Conservation (phyloP, 1,140 invertebrate species). For the Euwallacea fornicatus region DNA sequence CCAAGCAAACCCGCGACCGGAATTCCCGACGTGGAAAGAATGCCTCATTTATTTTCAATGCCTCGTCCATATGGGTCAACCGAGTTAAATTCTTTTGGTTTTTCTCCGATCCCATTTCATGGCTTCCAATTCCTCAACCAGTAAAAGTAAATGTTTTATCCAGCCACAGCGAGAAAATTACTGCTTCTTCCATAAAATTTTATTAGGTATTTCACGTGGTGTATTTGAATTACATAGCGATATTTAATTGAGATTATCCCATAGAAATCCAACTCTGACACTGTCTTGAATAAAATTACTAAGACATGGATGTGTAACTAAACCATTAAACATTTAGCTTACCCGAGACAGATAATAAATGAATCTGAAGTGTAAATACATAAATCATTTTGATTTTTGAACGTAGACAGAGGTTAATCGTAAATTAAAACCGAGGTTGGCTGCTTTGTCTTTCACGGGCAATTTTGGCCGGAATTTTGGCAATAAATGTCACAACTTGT, state of each 20-base stretch:
- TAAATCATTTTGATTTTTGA: conserved; percentile 18
- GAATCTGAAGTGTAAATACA: background rate
- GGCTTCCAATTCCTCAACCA: background rate
- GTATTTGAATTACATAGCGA: no score
- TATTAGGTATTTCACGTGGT: no score
- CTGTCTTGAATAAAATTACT: no score
- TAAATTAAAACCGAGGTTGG: conserved; percentile 7
- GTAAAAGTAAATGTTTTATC: no score
- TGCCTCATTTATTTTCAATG: conserved; percentile 27
- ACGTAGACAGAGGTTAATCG: conserved; percentile 15
- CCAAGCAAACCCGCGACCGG: conserved; percentile 7
- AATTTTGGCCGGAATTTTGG: conserved; percentile 8
- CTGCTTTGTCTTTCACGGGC: conserved; percentile 13
- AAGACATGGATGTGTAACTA: no score
- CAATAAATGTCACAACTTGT: conserved; percentile 14
- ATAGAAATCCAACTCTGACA: no score
- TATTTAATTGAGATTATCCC: no score
- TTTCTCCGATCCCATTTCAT: background rate
- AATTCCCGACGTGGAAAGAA: conserved; percentile 24
- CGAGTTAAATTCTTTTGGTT: conserved; percentile 13
- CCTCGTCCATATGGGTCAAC: conserved; percentile 8
- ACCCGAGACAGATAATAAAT: no score
- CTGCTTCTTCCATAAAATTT: no score
- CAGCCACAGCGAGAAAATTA: no score
- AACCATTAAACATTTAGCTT: no score